These are phyloP conservation scores for Bos indicus DNA, from an alignment of 2,113 vertebrate species.

Conservation along the genomic window DNA sequence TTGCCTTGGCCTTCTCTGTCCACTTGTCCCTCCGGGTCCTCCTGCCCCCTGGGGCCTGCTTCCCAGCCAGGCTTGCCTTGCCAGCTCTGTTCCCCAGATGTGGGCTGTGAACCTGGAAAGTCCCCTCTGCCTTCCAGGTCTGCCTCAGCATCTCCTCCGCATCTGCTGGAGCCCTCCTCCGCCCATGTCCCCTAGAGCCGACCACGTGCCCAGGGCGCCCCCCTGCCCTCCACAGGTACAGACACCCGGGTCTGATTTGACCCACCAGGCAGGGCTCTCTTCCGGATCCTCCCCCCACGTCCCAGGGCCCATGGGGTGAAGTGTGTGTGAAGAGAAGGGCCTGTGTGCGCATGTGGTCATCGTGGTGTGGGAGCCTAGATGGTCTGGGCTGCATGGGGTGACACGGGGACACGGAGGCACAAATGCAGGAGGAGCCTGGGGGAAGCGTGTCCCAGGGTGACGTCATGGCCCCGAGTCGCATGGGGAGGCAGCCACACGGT, in stretches of 20 bases:
- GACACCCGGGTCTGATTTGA: neutral
- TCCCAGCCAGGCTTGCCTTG: rapidly evolving
- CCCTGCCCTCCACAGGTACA: neutral
- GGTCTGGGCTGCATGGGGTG: neutral
- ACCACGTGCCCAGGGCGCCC: neutral
- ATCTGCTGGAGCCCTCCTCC: neutral
- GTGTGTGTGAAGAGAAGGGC: neutral
- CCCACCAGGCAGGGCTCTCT: neutral
- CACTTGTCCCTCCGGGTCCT: too few relatives aligned
- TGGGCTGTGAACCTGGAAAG: neutral
- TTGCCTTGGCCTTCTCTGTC: too few relatives aligned
- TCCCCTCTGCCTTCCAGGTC: neutral
- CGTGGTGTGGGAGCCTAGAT: neutral
- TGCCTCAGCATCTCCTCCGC: rapidly evolving
- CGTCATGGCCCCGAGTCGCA: neutral
- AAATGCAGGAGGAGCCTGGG: neutral
- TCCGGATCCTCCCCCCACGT: neutral
- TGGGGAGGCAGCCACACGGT: rapidly evolving
- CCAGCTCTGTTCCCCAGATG: rapidly evolving
- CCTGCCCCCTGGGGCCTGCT: neutral
- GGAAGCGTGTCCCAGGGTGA: neutral
- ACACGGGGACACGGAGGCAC: neutral
- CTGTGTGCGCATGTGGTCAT: neutral
- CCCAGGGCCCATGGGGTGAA: neutral
- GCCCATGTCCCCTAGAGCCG: neutral